Evolutionary conservation across 1,140 invertebrate genomes (phyloP).

Genomic region (Trichoplusia ni): DNA sequence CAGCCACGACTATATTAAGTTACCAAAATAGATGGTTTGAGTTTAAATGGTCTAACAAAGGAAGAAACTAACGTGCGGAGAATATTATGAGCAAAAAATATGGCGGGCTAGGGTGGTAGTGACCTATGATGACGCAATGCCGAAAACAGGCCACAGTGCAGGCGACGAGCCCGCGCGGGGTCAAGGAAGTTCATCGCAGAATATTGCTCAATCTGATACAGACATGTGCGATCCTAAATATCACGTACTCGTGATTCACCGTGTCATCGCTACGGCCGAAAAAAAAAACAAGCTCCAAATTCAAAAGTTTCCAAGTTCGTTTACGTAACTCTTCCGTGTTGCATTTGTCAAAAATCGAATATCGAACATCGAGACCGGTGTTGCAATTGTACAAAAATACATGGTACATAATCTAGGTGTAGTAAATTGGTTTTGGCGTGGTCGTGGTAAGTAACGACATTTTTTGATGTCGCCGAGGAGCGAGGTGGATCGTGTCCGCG

Average conservation of each 20-base stretch:
- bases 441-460: conserved; percentile 25
- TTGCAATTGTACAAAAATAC: conserved; percentile 22
- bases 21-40: conserved; percentile 64
- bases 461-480: conserved; percentile 68
- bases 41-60: conserved; percentile 74
- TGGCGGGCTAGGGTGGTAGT: conserved; percentile 74
- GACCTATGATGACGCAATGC: conserved; percentile 79
- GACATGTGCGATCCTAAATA: conserved; percentile 52
- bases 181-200: conserved; percentile 73
- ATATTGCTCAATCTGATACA: conserved; percentile 54
- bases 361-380: conserved; percentile 28
- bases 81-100: conserved; percentile 78
- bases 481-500: conserved; percentile 63
- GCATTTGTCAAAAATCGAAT: conserved; percentile 28
- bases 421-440: conserved; percentile 1
- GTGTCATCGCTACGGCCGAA: conserved; percentile 11
- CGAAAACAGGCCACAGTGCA: conserved; percentile 76
- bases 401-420: background rate
- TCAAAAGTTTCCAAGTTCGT: conserved; percentile 23
- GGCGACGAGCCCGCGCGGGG: conserved; percentile 51
- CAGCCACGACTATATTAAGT: conserved; percentile 62
- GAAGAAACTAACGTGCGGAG: conserved; percentile 71
- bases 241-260: conserved; percentile 30
- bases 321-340: conserved; percentile 31
- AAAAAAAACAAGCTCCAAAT: conserved; percentile 34